Evolutionary conservation across 2,888 invertebrate genomes (phyloP).

Genomic region (Drosophila kambysellisi): DNA sequence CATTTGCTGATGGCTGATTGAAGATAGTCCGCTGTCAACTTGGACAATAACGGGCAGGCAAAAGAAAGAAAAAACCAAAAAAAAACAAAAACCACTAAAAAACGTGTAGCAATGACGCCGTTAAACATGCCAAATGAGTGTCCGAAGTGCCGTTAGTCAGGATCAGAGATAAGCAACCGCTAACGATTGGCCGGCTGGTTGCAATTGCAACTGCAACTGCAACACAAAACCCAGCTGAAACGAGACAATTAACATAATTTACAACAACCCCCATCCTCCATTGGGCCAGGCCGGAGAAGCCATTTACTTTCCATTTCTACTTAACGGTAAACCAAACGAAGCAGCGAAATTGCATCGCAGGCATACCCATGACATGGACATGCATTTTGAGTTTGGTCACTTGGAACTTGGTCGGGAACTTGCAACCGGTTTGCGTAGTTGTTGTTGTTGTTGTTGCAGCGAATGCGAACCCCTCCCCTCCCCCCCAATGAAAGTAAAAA

Average conservation of each 20-base stretch:
- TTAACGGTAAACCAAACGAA: slow-evolving; percentile 66
- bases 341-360: slow-evolving; percentile 69
- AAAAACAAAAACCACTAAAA: background rate
- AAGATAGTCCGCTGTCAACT: slow-evolving; percentile 49
- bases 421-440: slow-evolving; percentile 49
- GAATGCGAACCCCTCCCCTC: background rate
- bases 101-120: slow-evolving; percentile 30
- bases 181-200: slow-evolving; percentile 27
- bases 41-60: slow-evolving; percentile 20
- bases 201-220: slow-evolving; percentile 11
- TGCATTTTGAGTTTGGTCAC: slow-evolving; percentile 48
- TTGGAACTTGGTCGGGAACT: slow-evolving; percentile 38
- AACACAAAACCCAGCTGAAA: slow-evolving; percentile 45
- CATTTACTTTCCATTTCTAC: slow-evolving; percentile 74
- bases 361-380: slow-evolving; percentile 46
- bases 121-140: slow-evolving; percentile 44
- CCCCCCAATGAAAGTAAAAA: slow-evolving; percentile 84
- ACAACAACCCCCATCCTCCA: slow-evolving; percentile 42
- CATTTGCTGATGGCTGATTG: slow-evolving; percentile 31
- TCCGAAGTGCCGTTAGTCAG: slow-evolving; percentile 66
- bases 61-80: background rate
- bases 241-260: slow-evolving; percentile 76
- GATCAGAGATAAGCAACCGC: slow-evolving; percentile 58
- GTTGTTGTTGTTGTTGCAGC: background rate
- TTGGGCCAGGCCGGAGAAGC: slow-evolving; percentile 22